phyloP scores from a whole-genome alignment of 2,113 vertebrate genomes.

The Synchiropus splendidus region DNA sequence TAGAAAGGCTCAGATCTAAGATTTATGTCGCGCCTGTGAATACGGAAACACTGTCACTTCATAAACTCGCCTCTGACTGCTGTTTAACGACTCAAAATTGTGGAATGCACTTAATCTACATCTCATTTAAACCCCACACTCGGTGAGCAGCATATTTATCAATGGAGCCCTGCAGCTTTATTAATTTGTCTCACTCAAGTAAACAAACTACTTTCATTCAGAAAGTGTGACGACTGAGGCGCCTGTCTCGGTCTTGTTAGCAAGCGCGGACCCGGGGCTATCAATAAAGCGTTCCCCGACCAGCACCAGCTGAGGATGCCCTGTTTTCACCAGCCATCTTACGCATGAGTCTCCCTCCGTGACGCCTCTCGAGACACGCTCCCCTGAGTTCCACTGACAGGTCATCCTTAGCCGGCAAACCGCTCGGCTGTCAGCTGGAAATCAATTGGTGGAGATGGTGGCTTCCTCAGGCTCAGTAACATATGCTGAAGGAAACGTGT shows the following conservation, averaged over 20 bases:
- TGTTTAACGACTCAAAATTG: too few species aligned
- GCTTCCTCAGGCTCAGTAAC: conserved; percentile 32
- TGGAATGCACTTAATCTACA: not conserved
- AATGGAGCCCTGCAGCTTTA: not conserved
- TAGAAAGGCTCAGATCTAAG: too few species aligned
- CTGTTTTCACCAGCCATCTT: conserved; percentile 38
- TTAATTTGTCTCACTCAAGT: not conserved
- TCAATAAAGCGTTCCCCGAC: conserved; percentile 16
- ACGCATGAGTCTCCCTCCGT: conserved; percentile 30
- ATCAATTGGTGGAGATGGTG: conserved; percentile 48
- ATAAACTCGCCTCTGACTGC: too few species aligned
- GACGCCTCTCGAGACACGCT: conserved; percentile 37
- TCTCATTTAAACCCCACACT: not conserved
- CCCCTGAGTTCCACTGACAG: conserved; percentile 44
- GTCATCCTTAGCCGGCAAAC: conserved; percentile 51
- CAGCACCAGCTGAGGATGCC: conserved; percentile 22
- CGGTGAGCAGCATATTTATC: not conserved
- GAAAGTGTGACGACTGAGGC: conserved; percentile 17
- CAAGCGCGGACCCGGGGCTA: conserved; percentile 28
- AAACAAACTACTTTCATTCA: conserved; percentile 7
- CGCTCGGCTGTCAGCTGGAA: conserved; percentile 55
- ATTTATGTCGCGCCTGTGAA: too few species aligned
- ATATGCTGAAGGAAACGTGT: too few species aligned
- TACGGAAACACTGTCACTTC: too few species aligned
- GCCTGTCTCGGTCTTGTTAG: conserved; percentile 42